Evolutionary conservation across 2,797 vertebrate species (phyloP).

Genomic region (Cyprinella venusta): DNA sequence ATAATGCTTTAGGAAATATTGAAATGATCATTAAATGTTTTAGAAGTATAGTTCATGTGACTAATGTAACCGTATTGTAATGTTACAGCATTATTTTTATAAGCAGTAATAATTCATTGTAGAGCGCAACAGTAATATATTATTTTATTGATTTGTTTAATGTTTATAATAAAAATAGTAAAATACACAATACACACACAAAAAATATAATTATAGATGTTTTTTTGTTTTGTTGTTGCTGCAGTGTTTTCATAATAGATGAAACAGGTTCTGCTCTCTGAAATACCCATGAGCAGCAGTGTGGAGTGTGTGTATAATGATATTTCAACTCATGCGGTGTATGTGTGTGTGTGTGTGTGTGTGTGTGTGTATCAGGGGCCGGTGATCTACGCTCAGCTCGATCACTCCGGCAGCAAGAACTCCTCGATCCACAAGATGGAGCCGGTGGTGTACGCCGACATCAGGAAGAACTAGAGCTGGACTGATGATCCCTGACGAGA

Average conservation of each 20-base stretch:
- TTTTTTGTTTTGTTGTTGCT: background rate
- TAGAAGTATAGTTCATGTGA: background rate
- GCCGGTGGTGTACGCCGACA: conserved; percentile 94
- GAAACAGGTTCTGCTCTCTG: background rate
- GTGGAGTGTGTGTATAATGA: background rate
- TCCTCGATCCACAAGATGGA: conserved; percentile 93
- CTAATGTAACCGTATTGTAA: background rate
- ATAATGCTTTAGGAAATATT: background rate
- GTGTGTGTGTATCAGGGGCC: conserved; percentile 76
- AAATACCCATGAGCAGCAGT: background rate
- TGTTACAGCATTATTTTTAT: background rate
- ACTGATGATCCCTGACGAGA: background rate
- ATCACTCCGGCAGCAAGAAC: conserved; percentile 90
- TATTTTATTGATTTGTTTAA: background rate
- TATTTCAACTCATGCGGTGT: background rate
- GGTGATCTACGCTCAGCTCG: conserved; percentile 94
- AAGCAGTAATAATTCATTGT: background rate
- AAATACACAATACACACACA: background rate
- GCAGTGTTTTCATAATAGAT: background rate
- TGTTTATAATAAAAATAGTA: background rate
- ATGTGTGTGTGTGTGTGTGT: too few relatives aligned
- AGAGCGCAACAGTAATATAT: background rate
- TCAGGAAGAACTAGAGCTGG: conserved; percentile 87
- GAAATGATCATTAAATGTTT: background rate
- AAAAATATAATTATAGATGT: too few relatives aligned